These are phyloP conservation scores for Hemiprocne comata DNA, from an alignment of 2,113 vertebrate genomes.

Conservation along the genomic window DNA sequence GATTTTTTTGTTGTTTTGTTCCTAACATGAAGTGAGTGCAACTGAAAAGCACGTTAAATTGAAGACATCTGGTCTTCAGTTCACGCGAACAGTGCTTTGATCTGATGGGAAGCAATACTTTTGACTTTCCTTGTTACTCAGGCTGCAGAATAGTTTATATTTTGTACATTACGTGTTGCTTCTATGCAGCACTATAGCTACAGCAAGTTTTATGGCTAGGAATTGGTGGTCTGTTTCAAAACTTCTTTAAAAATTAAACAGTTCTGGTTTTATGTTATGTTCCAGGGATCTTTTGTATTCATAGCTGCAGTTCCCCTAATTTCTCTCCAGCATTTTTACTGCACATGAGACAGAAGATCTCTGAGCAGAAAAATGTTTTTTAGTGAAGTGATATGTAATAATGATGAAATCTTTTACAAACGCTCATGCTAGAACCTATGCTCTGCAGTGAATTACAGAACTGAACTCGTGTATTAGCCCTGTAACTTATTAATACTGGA, in stretches of 20 bases:
- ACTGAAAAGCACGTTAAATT: constrained; percentile 24
- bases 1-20: background rate
- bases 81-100: background rate
- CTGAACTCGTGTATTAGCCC: background rate
- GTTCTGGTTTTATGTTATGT: background rate
- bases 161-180: background rate
- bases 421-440: background rate
- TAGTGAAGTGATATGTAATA: background rate
- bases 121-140: background rate
- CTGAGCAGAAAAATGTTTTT: background rate
- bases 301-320: background rate
- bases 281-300: background rate
- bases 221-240: background rate
- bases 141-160: background rate
- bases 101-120: background rate
- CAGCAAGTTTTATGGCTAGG: background rate
- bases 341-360: background rate
- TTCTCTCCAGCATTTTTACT: background rate
- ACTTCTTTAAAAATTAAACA: background rate
- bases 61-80: constrained; percentile 28
- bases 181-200: background rate
- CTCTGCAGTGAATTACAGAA: background rate
- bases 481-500: constrained; percentile 19
- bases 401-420: background rate
- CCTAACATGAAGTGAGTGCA: background rate